These are phyloP conservation scores for Dipodomys merriami DNA, from an alignment of 2,113 vertebrate genomes.

Conservation along the genomic window DNA sequence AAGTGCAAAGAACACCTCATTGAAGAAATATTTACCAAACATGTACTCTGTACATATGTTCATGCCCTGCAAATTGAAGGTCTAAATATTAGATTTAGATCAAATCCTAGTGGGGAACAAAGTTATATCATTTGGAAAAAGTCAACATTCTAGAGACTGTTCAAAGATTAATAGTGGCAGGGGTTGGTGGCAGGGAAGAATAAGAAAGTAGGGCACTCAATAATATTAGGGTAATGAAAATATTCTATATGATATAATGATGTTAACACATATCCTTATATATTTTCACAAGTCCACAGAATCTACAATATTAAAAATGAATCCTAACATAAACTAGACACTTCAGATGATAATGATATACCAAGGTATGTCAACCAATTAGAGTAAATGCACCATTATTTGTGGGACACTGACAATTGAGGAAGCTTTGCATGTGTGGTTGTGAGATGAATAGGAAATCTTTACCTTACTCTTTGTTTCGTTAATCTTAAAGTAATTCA, in stretches of 20 bases:
- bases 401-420: not conserved
- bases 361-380: not conserved
- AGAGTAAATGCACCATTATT: not conserved
- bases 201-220: not conserved
- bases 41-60: not conserved
- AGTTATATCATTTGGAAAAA: not conserved
- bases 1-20: constrained; percentile 21
- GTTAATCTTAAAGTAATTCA: not conserved
- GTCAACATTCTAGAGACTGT: not conserved
- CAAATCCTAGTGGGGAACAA: not conserved
- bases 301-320: not conserved
- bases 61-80: constrained; percentile 6
- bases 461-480: not conserved
- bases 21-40: constrained; percentile 52
- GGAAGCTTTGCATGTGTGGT: not conserved
- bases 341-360: not conserved
- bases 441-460: not conserved
- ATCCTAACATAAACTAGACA: not conserved
- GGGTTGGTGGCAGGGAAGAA: not conserved
- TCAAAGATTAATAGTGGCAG: too few relatives aligned
- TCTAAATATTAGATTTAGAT: constrained; percentile 38
- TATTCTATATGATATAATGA: not conserved
- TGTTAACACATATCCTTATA: not conserved
- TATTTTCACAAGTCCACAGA: not conserved
- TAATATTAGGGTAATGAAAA: not conserved